phyloP scores from a whole-genome alignment of 2,797 vertebrate genomes.

The Anguilla megastoma region DNA sequence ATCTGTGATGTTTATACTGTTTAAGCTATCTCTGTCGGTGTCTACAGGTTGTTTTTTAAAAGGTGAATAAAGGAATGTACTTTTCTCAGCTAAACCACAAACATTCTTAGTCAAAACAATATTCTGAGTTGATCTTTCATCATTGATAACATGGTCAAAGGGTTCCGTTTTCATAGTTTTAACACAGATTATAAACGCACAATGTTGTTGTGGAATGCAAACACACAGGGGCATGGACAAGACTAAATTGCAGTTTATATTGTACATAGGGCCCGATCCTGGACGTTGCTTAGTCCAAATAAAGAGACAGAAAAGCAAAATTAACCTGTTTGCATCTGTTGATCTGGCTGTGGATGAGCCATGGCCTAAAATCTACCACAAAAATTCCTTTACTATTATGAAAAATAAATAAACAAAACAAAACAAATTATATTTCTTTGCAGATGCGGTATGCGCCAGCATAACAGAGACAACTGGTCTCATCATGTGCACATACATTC shows the following conservation, averaged over 20 bases:
- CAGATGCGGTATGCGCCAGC: neutral
- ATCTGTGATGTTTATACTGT: neutral
- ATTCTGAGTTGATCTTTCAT: constrained; percentile 16
- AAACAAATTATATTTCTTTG: neutral
- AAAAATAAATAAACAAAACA: no score
- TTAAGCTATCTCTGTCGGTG: constrained; percentile 2
- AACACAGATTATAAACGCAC: neutral
- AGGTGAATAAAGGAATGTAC: constrained; percentile 17
- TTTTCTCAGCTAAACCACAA: constrained; percentile 15
- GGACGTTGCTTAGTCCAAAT: neutral
- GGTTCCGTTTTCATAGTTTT: constrained; percentile 6
- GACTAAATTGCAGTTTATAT: neutral
- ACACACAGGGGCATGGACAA: neutral
- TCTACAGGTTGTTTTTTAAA: constrained; percentile 19
- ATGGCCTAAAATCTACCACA: neutral
- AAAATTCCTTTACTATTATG: neutral
- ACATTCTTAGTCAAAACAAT: constrained; percentile 16
- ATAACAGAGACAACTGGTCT: neutral
- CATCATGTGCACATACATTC: neutral
- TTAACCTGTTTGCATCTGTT: neutral
- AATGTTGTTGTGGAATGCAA: neutral
- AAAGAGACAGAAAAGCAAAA: neutral
- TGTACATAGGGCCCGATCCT: neutral
- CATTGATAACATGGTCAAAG: neutral
- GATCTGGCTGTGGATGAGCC: neutral